Evolutionary conservation across 2,888 invertebrate species (phyloP).

Genomic region (Polietes domitor): DNA sequence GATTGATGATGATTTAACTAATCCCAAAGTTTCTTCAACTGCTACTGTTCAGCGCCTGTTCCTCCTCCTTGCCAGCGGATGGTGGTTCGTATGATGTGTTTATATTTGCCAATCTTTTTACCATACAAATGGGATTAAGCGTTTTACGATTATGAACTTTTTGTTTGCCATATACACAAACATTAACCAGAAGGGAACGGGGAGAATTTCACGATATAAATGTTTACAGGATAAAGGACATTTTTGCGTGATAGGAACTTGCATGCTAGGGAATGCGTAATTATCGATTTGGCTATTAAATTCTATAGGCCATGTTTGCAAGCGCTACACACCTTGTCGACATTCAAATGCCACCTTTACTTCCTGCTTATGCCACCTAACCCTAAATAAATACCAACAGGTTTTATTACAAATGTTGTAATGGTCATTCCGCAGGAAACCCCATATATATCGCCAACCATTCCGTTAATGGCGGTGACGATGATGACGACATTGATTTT

Average conservation of each 20-base stretch:
- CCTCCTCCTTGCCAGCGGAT: too few species aligned
- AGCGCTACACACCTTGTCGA: not conserved
- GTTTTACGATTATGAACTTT: conserved; percentile 34
- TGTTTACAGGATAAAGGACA: not conserved
- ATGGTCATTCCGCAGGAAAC: not conserved
- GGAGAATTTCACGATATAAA: not conserved
- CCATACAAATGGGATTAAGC: conserved; percentile 40
- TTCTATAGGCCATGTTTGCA: not conserved
- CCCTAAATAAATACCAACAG: not conserved
- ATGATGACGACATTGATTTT: not conserved
- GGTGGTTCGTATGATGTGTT: conserved; percentile 16
- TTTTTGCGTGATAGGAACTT: not conserved
- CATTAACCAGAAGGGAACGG: not conserved
- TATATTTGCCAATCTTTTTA: conserved; percentile 25
- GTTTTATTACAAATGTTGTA: not conserved
- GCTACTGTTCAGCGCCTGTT: not conserved
- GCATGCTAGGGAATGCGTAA: too few species aligned
- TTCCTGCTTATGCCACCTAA: too few species aligned
- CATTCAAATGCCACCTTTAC: not conserved
- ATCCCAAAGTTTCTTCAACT: conserved; percentile 44
- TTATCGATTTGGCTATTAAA: not conserved
- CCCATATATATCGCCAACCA: not conserved
- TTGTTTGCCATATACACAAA: not conserved
- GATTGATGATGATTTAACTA: conserved; percentile 64
- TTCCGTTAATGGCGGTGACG: not conserved